Conservation (phyloP, 2,797 vertebrate genomes). For the Hippoglossus hippoglossus region DNA sequence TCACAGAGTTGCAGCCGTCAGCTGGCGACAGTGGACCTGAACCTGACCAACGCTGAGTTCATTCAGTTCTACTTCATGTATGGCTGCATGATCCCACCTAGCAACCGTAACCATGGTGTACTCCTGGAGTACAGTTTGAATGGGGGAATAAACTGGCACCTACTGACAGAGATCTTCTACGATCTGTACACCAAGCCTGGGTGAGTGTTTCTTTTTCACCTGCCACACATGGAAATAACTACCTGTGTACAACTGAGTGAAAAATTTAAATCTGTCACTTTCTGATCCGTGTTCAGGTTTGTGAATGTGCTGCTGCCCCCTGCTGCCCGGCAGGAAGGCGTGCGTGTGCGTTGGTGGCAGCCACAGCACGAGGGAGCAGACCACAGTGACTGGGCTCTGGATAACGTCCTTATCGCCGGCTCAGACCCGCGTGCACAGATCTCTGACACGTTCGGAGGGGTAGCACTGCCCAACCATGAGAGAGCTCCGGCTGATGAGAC, state of each 20-base stretch:
- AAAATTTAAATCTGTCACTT: background rate
- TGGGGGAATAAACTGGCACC: constrained; percentile 94
- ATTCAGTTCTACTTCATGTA: constrained; percentile 99
- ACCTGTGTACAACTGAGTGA: background rate
- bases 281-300: constrained; percentile 83
- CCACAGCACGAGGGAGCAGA: constrained; percentile 94
- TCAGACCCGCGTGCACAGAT: constrained; percentile 93
- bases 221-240: background rate
- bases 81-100: constrained; percentile 95
- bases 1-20: constrained; percentile 93
- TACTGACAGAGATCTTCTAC: constrained; percentile 97
- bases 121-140: constrained; percentile 97
- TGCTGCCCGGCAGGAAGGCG: constrained; percentile 90
- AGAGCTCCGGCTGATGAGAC: constrained; percentile 90
- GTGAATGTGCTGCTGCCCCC: constrained; percentile 96
- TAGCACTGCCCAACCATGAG: constrained; percentile 92
- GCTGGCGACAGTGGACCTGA: constrained; percentile 95
- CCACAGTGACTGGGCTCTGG: constrained; percentile 96
- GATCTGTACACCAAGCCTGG: constrained; percentile 98
- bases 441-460: constrained; percentile 95
- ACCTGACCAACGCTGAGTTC: constrained; percentile 96
- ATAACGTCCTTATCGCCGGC: constrained; percentile 95
- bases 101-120: constrained; percentile 95
- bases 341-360: constrained; percentile 99
- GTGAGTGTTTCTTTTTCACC: constrained; percentile 69